Evolutionary conservation across 2,888 invertebrate genomes (phyloP).

Genomic region (Aplocera efformata): DNA sequence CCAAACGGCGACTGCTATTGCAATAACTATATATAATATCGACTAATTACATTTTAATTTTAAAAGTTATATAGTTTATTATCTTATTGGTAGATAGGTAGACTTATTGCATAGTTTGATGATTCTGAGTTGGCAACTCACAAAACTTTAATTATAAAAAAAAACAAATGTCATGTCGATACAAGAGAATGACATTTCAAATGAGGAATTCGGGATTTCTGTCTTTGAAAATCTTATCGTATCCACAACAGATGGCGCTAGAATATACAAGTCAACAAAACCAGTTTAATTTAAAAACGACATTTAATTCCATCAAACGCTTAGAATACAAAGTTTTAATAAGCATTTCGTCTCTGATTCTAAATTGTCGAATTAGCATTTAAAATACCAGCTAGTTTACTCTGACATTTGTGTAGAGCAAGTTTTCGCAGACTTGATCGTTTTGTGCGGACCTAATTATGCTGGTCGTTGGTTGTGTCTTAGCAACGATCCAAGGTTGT

Average conservation of each 20-base stretch:
- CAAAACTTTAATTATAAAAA: no score
- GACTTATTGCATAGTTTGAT: no score
- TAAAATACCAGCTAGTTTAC: constrained; percentile 39
- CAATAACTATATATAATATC: no score
- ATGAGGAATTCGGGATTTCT: no score
- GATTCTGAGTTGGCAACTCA: no score
- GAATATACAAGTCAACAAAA: constrained; percentile 3
- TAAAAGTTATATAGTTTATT: no score
- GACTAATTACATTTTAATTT: no score
- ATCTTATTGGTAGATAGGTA: no score
- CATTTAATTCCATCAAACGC: constrained; percentile 6
- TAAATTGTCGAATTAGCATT: constrained; percentile 51
- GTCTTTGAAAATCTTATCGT: no score
- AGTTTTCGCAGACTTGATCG: constrained; percentile 19
- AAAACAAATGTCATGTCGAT: no score
- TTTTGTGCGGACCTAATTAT: constrained; percentile 19
- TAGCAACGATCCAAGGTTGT: constrained; percentile 28
- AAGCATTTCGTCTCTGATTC: constrained; percentile 31
- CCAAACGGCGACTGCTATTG: no score
- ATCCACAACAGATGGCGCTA: constrained; percentile 19
- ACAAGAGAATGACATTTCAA: no score
- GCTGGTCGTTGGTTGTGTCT: constrained; percentile 30
- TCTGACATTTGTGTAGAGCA: constrained; percentile 37
- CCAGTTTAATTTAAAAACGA: not conserved
- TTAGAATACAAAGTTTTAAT: constrained; percentile 10